phyloP scores from a whole-genome alignment of 2,797 vertebrate genomes.

The Pelochelys cantorii region DNA sequence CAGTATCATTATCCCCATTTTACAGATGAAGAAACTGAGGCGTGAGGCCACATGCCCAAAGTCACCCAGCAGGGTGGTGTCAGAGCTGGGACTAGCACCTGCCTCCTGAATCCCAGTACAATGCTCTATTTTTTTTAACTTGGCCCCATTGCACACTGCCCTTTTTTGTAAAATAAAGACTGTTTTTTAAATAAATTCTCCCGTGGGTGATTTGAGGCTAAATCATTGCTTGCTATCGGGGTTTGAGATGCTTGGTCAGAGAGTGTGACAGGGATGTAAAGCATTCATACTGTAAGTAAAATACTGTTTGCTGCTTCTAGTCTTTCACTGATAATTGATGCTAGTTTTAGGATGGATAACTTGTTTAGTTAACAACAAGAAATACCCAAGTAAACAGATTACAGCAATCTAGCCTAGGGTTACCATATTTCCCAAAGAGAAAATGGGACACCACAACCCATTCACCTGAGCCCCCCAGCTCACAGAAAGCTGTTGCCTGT shows the following conservation, averaged over 20 bases:
- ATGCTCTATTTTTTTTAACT: background rate
- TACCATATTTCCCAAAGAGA: too few relatives aligned
- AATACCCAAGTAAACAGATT: background rate
- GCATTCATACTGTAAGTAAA: background rate
- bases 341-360: background rate
- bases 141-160: background rate
- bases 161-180: background rate
- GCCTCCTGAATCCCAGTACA: background rate
- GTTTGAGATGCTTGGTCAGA: background rate
- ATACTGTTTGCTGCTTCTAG: background rate
- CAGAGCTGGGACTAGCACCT: background rate
- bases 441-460: too few relatives aligned
- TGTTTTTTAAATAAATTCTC: background rate
- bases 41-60: background rate
- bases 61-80: background rate
- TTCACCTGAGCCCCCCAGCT: too few relatives aligned
- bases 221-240: background rate
- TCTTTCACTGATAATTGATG: background rate
- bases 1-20: background rate
- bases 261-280: background rate
- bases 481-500: too few relatives aligned
- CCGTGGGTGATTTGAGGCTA: fast-evolving
- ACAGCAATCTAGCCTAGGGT: background rate
- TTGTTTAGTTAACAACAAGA: background rate
- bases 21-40: background rate